These are phyloP conservation scores for Danio albolineatus DNA, from an alignment of 2,797 vertebrate genomes.

Conservation along the genomic window DNA sequence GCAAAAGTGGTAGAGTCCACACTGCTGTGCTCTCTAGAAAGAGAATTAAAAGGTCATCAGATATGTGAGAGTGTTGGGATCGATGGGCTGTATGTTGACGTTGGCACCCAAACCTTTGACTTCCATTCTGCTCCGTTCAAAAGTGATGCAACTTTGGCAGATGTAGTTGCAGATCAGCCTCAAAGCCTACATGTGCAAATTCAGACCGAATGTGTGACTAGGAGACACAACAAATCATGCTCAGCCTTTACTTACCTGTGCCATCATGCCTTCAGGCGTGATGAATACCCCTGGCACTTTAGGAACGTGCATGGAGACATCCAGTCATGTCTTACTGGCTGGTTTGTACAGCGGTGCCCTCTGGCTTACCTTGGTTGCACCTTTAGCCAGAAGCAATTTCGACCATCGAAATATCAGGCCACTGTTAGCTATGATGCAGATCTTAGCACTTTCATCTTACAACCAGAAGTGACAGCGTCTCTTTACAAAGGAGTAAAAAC, in stretches of 20 bases:
- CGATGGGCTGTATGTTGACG: conserved; percentile 83
- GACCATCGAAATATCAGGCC: conserved; percentile 81
- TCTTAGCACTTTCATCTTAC: conserved; percentile 79
- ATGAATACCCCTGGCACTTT: conserved; percentile 89
- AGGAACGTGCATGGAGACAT: conserved; percentile 92
- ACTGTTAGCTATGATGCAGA: conserved; percentile 80
- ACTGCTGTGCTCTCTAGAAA: conserved; percentile 90
- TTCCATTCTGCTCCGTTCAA: conserved; percentile 86
- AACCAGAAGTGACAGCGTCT: conserved; percentile 74
- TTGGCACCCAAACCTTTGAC: conserved; percentile 90
- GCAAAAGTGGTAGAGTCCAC: conserved; percentile 85
- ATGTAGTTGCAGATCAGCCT: conserved; percentile 71
- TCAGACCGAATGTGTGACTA: conserved; percentile 87
- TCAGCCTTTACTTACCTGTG: conserved; percentile 92
- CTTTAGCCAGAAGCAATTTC: conserved; percentile 86
- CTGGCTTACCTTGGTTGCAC: conserved; percentile 93
- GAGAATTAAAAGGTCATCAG: conserved; percentile 87
- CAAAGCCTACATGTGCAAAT: conserved; percentile 87
- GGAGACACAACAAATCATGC: conserved; percentile 89
- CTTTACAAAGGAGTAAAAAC: conserved; percentile 69
- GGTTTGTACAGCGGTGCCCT: conserved; percentile 92
- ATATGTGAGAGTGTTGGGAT: conserved; percentile 84
- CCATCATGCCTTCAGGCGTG: conserved; percentile 87
- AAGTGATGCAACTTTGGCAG: conserved; percentile 76
- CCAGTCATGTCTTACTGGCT: conserved; percentile 86